Conservation (phyloP, 1,140 invertebrate species). For the Eciton burchellii region DNA sequence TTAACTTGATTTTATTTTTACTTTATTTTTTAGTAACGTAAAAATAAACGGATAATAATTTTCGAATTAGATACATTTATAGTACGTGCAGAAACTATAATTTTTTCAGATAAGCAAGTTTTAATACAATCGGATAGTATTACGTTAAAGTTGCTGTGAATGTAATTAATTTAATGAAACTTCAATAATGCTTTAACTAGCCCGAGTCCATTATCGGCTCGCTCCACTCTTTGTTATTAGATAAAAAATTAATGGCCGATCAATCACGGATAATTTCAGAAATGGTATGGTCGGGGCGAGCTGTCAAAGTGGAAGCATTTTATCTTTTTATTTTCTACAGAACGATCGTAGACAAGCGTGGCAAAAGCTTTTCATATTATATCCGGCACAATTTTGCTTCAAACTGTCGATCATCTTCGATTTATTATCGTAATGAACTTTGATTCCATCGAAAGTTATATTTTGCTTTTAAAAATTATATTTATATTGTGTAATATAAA, state of each 20-base stretch:
- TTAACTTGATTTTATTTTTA: not conserved
- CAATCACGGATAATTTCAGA: conserved; percentile 51
- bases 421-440: not conserved
- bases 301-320: conserved; percentile 14
- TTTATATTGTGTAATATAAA: no score
- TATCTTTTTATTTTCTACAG: conserved; percentile 43
- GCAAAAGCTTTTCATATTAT: conserved; percentile 23
- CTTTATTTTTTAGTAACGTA: not conserved
- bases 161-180: conserved; percentile 43
- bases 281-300: not conserved
- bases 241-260: conserved; percentile 58
- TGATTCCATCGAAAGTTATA: conserved; percentile 3
- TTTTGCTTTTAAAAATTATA: conserved; percentile 21
- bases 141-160: conserved; percentile 17
- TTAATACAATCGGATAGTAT: conserved; percentile 32
- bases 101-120: conserved; percentile 38
- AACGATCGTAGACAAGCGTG: not conserved
- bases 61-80: not conserved
- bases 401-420: conserved; percentile 30
- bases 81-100: conserved; percentile 1
- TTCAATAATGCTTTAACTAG: conserved; percentile 47
- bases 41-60: not conserved
- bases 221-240: conserved; percentile 54
- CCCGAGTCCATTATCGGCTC: conserved; percentile 43
- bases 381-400: conserved; percentile 29